These are phyloP conservation scores for Synanceia verrucosa DNA, from an alignment of 2,797 vertebrate species.

Conservation along the genomic window DNA sequence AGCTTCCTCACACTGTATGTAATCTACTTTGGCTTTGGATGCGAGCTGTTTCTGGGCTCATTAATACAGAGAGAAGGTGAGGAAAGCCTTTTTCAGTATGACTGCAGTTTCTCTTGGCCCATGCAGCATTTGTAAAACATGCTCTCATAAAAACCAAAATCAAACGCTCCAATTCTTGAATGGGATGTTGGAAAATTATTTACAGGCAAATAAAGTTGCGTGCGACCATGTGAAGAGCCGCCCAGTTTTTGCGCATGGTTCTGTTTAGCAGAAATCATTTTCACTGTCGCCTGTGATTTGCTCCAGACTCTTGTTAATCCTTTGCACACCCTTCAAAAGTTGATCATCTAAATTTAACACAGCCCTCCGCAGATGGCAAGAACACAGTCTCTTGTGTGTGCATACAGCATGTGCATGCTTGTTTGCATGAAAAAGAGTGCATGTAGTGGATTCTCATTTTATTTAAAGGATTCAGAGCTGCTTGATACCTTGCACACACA, in stretches of 20 bases:
- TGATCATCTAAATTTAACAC: slow-evolving; percentile 59
- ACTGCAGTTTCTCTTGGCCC: slow-evolving; percentile 77
- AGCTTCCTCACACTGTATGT: slow-evolving; percentile 1
- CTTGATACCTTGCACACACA: slow-evolving; percentile 65
- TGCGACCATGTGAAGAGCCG: slow-evolving; percentile 50
- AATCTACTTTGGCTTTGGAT: slow-evolving; percentile 51
- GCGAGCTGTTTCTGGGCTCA: slow-evolving; percentile 50
- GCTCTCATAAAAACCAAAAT: slow-evolving; percentile 71
- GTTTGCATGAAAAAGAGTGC: neutral
- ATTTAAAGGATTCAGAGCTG: slow-evolving; percentile 34
- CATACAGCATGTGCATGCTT: neutral
- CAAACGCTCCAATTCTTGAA: slow-evolving; percentile 71
- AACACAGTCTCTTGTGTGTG: slow-evolving; percentile 4
- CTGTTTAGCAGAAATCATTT: slow-evolving; percentile 71
- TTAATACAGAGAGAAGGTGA: slow-evolving; percentile 54
- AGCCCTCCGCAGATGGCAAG: slow-evolving; percentile 24
- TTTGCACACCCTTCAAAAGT: slow-evolving; percentile 43
- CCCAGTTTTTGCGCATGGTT: slow-evolving; percentile 60
- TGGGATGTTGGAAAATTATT: slow-evolving; percentile 78
- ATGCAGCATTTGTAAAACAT: slow-evolving; percentile 68
- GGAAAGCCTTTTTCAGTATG: slow-evolving; percentile 54
- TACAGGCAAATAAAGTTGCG: slow-evolving; percentile 79
- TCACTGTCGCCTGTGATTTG: slow-evolving; percentile 58
- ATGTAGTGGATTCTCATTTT: slow-evolving; percentile 17
- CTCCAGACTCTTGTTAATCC: slow-evolving; percentile 65